A percentile compares a stretch with the other conserved stretches of the same genome.
These are phyloP conservation scores for Myotis vivesi DNA, from an alignment of 2,797 vertebrate species.

Conservation along the genomic window DNA sequence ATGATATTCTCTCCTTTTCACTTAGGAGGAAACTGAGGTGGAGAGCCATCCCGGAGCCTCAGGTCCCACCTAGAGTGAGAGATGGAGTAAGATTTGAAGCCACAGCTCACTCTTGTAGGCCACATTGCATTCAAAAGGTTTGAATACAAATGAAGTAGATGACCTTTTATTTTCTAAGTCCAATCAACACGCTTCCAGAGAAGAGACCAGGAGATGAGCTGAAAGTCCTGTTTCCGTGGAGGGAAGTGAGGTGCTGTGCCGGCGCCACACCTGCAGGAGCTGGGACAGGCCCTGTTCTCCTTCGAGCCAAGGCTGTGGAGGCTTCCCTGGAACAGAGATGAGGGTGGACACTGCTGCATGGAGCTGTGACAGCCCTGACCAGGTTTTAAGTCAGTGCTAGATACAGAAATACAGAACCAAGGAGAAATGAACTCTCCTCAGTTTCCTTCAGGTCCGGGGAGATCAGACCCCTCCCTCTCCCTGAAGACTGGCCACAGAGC, in stretches of 20 bases:
- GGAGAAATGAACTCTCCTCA: not conserved
- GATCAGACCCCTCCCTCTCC: not conserved
- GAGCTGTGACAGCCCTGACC: no score
- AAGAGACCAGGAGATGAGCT: not conserved
- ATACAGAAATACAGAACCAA: not conserved
- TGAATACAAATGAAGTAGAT: not conserved
- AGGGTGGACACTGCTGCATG: fast-evolving
- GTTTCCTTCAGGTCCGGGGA: not conserved
- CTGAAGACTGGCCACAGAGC: no score
- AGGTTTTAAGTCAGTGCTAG: not conserved
- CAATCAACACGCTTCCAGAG: not conserved
- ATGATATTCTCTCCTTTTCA: not conserved
- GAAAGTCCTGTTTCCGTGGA: not conserved
- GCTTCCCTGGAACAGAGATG: not conserved
- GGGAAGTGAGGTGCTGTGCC: not conserved
- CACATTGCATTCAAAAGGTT: not conserved
- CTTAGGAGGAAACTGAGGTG: not conserved
- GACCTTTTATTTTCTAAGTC: not conserved
- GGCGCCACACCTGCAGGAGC: no score
- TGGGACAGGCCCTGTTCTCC: not conserved
- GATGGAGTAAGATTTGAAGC: not conserved
- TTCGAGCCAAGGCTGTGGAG: not conserved
- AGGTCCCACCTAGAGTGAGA: not conserved
- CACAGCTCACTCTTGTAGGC: not conserved
- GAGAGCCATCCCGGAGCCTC: not conserved